Percentiles rank a stretch among this genome's conserved stretches.
phyloP scores from a whole-genome alignment of 1,140 invertebrate species.

The Drosophila kanapiae region DNA sequence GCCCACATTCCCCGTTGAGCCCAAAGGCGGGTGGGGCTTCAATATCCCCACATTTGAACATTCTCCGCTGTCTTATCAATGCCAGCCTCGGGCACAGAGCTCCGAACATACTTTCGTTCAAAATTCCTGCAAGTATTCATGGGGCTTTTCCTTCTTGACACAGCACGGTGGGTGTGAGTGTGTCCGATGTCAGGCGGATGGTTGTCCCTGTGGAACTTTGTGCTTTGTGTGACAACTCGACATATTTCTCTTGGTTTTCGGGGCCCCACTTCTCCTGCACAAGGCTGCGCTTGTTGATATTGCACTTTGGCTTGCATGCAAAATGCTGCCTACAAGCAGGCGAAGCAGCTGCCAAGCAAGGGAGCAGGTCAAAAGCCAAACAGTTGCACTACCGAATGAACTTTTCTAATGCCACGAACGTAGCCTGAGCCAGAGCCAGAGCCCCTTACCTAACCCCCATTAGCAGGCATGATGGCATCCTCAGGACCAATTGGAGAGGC shows the following conservation, averaged over 20 bases:
- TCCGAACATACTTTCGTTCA: slow-evolving; percentile 39
- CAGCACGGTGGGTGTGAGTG: slow-evolving; percentile 11
- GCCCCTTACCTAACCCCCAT: not conserved
- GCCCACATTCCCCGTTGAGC: slow-evolving; percentile 20
- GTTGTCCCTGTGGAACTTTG: slow-evolving; percentile 62
- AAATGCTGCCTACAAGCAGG: slow-evolving; percentile 57
- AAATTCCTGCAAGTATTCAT: slow-evolving; percentile 41
- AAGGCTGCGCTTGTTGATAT: slow-evolving; percentile 68
- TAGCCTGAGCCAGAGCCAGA: slow-evolving; percentile 18
- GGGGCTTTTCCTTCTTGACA: not conserved
- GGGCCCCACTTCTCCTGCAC: slow-evolving; percentile 10
- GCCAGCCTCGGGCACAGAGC: slow-evolving; percentile 49
- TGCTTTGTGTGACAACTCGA: slow-evolving; percentile 72
- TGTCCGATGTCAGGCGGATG: slow-evolving; percentile 48
- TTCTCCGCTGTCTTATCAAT: slow-evolving; percentile 66
- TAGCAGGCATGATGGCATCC: not conserved
- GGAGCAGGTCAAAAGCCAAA: slow-evolving; percentile 69
- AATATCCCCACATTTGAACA: slow-evolving; percentile 46
- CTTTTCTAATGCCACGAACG: slow-evolving; percentile 68
- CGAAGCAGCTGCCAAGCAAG: slow-evolving; percentile 27
- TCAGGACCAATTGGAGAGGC: slow-evolving; percentile 7
- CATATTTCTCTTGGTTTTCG: slow-evolving; percentile 55
- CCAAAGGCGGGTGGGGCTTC: slow-evolving; percentile 30
- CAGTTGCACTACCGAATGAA: slow-evolving; percentile 77
- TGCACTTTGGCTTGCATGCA: slow-evolving; percentile 79